A percentile compares a stretch with the other conserved stretches of the same genome.
These are phyloP conservation scores for Lasiurus cinereus DNA, from an alignment of 2,113 vertebrate genomes.

Conservation along the genomic window DNA sequence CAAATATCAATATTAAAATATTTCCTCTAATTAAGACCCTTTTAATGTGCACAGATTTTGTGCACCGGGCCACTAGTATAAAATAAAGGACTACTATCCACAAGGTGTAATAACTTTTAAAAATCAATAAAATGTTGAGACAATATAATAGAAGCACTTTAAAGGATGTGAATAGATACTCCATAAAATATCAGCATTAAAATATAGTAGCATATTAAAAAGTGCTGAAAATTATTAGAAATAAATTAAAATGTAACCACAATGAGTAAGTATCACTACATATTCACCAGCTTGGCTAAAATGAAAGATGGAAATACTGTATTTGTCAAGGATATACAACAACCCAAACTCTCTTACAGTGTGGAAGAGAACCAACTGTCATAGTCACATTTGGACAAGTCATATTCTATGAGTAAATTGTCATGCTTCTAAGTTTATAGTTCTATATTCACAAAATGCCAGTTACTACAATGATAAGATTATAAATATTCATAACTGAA, in stretches of 20 bases:
- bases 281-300: not conserved
- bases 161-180: too few relatives aligned
- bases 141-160: too few relatives aligned
- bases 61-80: too few relatives aligned
- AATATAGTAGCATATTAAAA: too few relatives aligned
- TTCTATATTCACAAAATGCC: not conserved
- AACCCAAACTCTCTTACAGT: not conserved
- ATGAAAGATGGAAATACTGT: not conserved
- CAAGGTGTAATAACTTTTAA: too few relatives aligned
- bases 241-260: not conserved
- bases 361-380: not conserved
- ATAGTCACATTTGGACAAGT: too few relatives aligned
- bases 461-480: not conserved
- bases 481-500: not conserved
- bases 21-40: too few relatives aligned
- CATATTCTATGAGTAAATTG: not conserved
- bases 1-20: too few relatives aligned
- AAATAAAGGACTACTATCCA: too few relatives aligned
- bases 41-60: too few relatives aligned
- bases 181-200: too few relatives aligned
- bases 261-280: not conserved
- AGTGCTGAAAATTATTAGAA: not conserved
- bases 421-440: not conserved
- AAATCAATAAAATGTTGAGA: too few relatives aligned
- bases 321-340: not conserved